phyloP scores from a whole-genome alignment of 1,140 invertebrate genomes.

The Ceratosolen fusciceps region DNA sequence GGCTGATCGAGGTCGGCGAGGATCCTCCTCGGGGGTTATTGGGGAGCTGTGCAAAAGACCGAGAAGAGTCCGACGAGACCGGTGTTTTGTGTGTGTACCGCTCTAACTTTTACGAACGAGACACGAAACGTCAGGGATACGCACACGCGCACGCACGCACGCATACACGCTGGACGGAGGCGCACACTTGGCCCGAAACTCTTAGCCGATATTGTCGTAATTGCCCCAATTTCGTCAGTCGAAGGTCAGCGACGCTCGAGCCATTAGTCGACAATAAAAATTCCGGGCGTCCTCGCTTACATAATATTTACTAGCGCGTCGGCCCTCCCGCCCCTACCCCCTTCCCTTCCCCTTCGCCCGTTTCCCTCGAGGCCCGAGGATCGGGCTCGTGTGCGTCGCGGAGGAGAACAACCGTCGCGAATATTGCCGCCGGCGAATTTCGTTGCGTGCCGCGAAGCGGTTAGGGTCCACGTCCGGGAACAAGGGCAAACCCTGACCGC shows the following conservation, averaged over 20 bases:
- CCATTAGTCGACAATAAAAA: slow-evolving; percentile 36
- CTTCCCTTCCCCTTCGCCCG: no score
- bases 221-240: neutral
- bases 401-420: neutral
- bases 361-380: neutral
- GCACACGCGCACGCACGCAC: no score
- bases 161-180: neutral
- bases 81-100: no score
- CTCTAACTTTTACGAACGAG: no score
- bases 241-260: slow-evolving; percentile 16
- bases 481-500: slow-evolving; percentile 13
- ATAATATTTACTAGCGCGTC: neutral
- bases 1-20: no score
- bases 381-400: neutral
- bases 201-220: slow-evolving; percentile 4
- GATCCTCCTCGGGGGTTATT: no score
- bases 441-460: neutral
- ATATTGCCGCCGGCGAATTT: no score
- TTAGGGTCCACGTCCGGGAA: neutral
- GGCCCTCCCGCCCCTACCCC: no score
- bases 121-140: no score
- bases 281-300: slow-evolving; percentile 5
- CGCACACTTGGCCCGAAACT: neutral
- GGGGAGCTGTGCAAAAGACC: no score
- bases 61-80: no score